Percentiles rank a stretch among this genome's conserved stretches.
Conservation (phyloP, 2,888 invertebrate genomes). For the Linnaemya vulpina region DNA sequence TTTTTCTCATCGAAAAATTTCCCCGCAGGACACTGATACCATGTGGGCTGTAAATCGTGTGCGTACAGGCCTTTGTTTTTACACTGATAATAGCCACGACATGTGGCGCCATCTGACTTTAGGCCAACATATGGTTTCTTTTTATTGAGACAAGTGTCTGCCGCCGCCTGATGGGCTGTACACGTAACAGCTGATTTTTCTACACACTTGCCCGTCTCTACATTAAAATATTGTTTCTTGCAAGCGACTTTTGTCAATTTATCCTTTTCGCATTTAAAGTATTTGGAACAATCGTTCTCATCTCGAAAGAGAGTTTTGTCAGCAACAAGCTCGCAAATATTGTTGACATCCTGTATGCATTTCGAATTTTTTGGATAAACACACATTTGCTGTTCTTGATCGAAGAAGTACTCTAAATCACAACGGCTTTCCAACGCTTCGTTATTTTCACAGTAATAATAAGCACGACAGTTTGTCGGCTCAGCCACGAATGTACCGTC, state of each 20-base stretch:
- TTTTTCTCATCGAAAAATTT: slow-evolving; percentile 74
- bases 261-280: slow-evolving; percentile 76
- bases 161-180: slow-evolving; percentile 74
- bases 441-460: slow-evolving; percentile 76
- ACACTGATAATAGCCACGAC: slow-evolving; percentile 79
- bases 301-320: slow-evolving; percentile 74
- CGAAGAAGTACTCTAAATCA: slow-evolving; percentile 73
- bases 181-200: slow-evolving; percentile 73
- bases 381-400: slow-evolving; percentile 76
- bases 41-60: slow-evolving; percentile 75
- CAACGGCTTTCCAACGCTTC: slow-evolving; percentile 73
- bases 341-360: slow-evolving; percentile 75
- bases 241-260: slow-evolving; percentile 31
- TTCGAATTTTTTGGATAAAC: slow-evolving; percentile 73
- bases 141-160: slow-evolving; percentile 70
- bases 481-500: slow-evolving; percentile 75
- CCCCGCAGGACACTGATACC: slow-evolving; percentile 77
- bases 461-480: slow-evolving; percentile 76
- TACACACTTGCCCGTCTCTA: slow-evolving; percentile 73
- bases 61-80: slow-evolving; percentile 69
- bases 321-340: slow-evolving; percentile 78
- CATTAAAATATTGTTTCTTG: slow-evolving; percentile 75
- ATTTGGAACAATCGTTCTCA: slow-evolving; percentile 76
- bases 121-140: slow-evolving; percentile 36
- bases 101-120: slow-evolving; percentile 71